Evolutionary conservation across 2,113 vertebrate species (phyloP), one percentile per base, ranked within the genome.

Genomic region (Notiomystis cincta): DNA sequence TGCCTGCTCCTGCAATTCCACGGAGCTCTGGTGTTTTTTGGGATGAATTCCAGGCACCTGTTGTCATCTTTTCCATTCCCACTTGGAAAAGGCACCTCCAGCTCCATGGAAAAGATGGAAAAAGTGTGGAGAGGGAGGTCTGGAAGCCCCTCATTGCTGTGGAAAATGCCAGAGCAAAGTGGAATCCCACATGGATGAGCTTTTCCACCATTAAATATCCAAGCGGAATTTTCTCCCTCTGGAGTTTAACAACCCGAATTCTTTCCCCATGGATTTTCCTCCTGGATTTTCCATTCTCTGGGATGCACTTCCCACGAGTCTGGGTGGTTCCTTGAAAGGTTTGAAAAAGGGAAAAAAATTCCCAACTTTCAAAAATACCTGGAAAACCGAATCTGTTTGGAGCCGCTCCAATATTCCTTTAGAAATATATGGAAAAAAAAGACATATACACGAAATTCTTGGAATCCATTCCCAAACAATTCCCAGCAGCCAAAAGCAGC

Each of bases 271-370:
- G 11, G 73, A 48, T 76, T 77, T 82, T 24, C 61, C 83, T 94
- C 69, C 25, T 31, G 47, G 45, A 90, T 88, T 97, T 98, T 97
- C 95, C 76, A 31, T 87, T 91, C 37, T 48, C 8, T 21, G 27
- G 57, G 76, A 16, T 84, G 77, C 21, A 21, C 12, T 30, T 76
- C 58, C 58, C 70, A 60, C 3, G 8, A n/a, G 35, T 15, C 71
- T 65, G 84, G 48, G 69, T n/a, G 31, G 40, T 6, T 87, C 93
- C 80, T 13, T 3, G 1, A 18, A 30, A 78, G 31, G 12, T 76
- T 45, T 30, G 44, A 30, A 23, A 42, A 30, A 30, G 30, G 73
- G 47, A 23, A 0, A 23, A 0, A 53, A 40, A 72, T 42, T 31
- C 66, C 22, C 18, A 1, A 6, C 28, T 72, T 40, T 40, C 4